Evolutionary conservation across 1,140 invertebrate species (phyloP), one percentile per base, ranked within the genome.

Genomic region (Drepana arcuata): DNA sequence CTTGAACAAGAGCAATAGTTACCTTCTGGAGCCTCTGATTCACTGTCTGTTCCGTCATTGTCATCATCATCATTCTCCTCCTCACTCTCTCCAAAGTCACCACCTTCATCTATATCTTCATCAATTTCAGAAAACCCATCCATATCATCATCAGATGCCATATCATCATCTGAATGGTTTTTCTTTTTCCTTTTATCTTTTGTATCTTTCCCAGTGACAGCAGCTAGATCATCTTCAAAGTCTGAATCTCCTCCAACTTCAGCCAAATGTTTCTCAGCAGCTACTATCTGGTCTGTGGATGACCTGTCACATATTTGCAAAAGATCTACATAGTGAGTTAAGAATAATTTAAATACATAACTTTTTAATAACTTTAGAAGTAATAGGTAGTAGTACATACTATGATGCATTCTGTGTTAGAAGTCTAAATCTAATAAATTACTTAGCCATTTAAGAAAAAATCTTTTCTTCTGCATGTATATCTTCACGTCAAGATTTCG

Each of bases 301-400:
- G 92, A 86, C 33, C 86, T 84, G 69, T 95, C 88, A 72, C 93
- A 94, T 27, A 93, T 86, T 81, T 95, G 92, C 47, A 95, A 66
- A 44, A 93, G 63, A 87, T 92, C 91, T 92, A 54, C 37, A 41
- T 16, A 35, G 24, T 32, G 30, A 44, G 33, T 41, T 52, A 48
- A 55, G 40, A 14, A 28, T 16, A 14, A 26, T 21, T n/a, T 32
- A 30, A 0, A 35, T 10, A 41, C n/a, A n/a, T n/a, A n/a, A n/a
- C n/a, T n/a, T n/a, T n/a, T n/a, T n/a, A n/a, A n/a, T n/a, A n/a
- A n/a, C n/a, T n/a, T n/a, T n/a, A n/a, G n/a, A n/a, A n/a, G n/a
- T n/a, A n/a, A n/a, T n/a, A n/a, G n/a, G n/a, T n/a, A n/a, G n/a
- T n/a, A n/a, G n/a, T n/a, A n/a, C n/a, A n/a, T n/a, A n/a, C n/a